phyloP scores from a whole-genome alignment of 2,113 vertebrate genomes.

The Podilymbus podiceps region DNA sequence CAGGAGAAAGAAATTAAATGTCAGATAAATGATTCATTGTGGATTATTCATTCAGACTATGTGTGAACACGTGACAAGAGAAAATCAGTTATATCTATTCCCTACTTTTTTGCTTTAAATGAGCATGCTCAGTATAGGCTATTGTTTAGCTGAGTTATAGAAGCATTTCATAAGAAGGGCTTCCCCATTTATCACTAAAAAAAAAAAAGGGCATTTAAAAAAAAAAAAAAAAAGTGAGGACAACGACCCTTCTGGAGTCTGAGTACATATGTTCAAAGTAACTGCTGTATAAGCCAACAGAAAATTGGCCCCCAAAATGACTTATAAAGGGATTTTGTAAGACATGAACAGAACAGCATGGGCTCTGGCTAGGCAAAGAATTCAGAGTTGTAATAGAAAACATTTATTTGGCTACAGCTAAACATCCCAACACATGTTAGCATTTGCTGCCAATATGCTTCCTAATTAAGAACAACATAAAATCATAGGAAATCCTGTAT shows the following conservation, averaged over 20 bases:
- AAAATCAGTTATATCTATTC: not conserved
- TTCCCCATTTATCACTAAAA: constrained; percentile 1
- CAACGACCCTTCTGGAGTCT: constrained; percentile 67
- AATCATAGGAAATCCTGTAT: constrained; percentile 86
- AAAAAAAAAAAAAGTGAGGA: constrained; percentile 40
- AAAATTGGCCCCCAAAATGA: constrained; percentile 86
- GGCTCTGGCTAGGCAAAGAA: constrained; percentile 81
- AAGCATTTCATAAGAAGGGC: constrained; percentile 23
- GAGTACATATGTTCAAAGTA: constrained; percentile 58
- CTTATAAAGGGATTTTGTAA: constrained; percentile 85
- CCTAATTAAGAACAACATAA: constrained; percentile 89
- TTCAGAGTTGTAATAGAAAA: constrained; percentile 91
- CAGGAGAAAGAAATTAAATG: constrained; percentile 19
- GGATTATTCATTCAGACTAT: constrained; percentile 29
- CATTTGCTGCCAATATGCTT: constrained; percentile 86
- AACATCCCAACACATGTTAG: constrained; percentile 91
- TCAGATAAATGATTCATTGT: constrained; percentile 29
- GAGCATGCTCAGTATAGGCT: not conserved
- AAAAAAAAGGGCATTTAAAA: not conserved
- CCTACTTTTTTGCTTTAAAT: not conserved
- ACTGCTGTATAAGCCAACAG: constrained; percentile 76
- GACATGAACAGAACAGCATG: constrained; percentile 85
- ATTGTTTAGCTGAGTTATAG: not conserved
- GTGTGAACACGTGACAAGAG: constrained; percentile 13
- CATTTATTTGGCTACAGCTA: constrained; percentile 89